A percentile compares a stretch with the other conserved stretches of the same genome.
These are phyloP conservation scores for Cylas formicarius DNA, from an alignment of 1,140 invertebrate species.

Conservation along the genomic window DNA sequence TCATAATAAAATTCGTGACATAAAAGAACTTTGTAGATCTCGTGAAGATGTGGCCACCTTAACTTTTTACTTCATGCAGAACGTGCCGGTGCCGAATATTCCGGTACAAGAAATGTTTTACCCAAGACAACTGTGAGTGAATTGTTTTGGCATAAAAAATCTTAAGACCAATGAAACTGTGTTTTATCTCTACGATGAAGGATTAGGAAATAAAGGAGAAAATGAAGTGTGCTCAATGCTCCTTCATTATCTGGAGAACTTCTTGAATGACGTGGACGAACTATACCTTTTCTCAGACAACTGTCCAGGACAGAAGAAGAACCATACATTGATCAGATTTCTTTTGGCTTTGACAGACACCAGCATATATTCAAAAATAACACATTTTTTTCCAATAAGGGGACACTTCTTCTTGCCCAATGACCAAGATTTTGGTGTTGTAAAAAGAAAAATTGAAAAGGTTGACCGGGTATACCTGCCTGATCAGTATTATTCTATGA, in stretches of 20 bases:
- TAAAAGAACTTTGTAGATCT: too few species aligned
- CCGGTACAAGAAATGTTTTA: too few species aligned
- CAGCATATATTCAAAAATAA: conserved; percentile 12
- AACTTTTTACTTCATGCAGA: too few species aligned
- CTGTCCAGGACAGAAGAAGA: conserved; percentile 32
- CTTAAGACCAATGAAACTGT: conserved; percentile 5
- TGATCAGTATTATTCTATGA: too few species aligned
- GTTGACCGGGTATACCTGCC: conserved; percentile 11
- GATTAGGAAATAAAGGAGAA: conserved; percentile 9
- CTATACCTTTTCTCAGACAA: conserved; percentile 28
- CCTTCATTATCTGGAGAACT: conserved; percentile 7
- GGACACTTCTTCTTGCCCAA: conserved; percentile 18
- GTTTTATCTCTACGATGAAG: conserved; percentile 12
- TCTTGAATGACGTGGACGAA: conserved; percentile 20
- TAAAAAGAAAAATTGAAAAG: conserved; percentile 10
- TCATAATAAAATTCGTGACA: too few species aligned
- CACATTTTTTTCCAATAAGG: conserved; percentile 14
- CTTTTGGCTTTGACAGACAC: conserved; percentile 16
- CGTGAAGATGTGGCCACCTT: too few species aligned
- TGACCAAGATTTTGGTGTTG: conserved; percentile 10
- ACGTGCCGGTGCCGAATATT: too few species aligned
- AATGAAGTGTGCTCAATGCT: conserved; percentile 19
- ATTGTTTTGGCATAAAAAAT: conserved; percentile 10
- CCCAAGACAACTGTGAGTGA: too few species aligned
- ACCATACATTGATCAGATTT: conserved; percentile 27